phyloP scores from a whole-genome alignment of 2,797 vertebrate species.

The Protonibea diacanthus region DNA sequence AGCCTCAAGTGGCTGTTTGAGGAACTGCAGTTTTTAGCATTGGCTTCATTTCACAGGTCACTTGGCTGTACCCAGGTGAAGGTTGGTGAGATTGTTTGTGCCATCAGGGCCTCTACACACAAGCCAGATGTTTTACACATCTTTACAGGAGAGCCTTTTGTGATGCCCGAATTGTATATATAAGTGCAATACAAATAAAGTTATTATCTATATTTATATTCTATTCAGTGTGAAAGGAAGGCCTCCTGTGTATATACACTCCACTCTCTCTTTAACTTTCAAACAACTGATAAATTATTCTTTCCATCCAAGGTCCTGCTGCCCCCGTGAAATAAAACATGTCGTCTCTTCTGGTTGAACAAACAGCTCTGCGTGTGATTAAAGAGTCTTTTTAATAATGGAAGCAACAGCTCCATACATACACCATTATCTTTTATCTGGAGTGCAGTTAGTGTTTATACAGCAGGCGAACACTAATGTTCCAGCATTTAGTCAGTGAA shows the following conservation, averaged over 20 bases:
- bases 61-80: no score
- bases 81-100: no score
- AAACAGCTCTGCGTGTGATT: conserved; percentile 29
- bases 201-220: no score
- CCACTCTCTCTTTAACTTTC: neutral
- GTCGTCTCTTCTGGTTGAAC: conserved; percentile 4
- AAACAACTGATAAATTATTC: conserved; percentile 15
- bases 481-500: conserved; percentile 50
- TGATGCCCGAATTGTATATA: no score
- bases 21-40: no score
- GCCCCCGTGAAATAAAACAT: neutral
- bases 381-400: conserved; percentile 30
- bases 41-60: no score
- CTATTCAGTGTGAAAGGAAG: neutral
- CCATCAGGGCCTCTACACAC: no score
- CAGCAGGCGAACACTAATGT: conserved; percentile 42
- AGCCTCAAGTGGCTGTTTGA: no score
- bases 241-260: neutral
- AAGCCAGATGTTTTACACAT: no score
- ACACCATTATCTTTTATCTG: conserved; percentile 43
- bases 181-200: no score
- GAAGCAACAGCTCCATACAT: conserved; percentile 8
- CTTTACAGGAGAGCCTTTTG: no score
- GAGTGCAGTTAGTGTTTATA: conserved; percentile 44
- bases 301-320: neutral